These are phyloP conservation scores for Nemotelus nigrinus DNA, from an alignment of 2,888 invertebrate genomes.

Conservation along the genomic window DNA sequence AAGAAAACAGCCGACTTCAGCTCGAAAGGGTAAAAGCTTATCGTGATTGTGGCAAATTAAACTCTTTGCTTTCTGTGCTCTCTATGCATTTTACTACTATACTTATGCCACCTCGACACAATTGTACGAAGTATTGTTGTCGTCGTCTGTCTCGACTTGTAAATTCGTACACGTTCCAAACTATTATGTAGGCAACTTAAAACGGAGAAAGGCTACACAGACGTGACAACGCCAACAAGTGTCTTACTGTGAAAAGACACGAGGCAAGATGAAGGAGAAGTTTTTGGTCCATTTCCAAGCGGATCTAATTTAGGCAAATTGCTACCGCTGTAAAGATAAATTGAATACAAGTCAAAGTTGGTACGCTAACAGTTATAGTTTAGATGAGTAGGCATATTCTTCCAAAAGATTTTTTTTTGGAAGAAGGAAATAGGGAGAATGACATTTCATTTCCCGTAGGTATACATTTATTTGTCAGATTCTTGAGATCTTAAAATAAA, in stretches of 20 bases:
- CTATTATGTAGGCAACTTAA: not conserved
- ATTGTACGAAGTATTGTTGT: no score
- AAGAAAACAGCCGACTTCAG: not conserved
- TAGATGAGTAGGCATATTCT: no score
- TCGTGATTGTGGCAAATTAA: constrained; percentile 26
- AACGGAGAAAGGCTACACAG: not conserved
- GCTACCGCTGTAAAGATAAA: constrained; percentile 19
- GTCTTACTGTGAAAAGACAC: not conserved
- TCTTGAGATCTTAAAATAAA: not conserved
- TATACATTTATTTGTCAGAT: not conserved
- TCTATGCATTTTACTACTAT: not conserved
- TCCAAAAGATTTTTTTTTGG: no score
- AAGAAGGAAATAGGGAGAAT: no score
- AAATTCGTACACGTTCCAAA: not conserved
- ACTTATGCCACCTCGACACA: no score
- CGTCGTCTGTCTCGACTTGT: not conserved
- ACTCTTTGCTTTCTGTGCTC: constrained; percentile 13
- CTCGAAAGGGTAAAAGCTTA: constrained; percentile 21
- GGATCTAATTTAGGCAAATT: constrained; percentile 11
- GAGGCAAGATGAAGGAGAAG: not conserved
- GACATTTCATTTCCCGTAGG: no score
- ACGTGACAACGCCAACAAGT: constrained; percentile 12
- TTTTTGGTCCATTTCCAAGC: not conserved
- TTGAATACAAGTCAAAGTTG: constrained; percentile 10
- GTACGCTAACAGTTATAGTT: not conserved